Conservation (phyloP, 2,888 invertebrate species). For the Agriopis aurantiaria region DNA sequence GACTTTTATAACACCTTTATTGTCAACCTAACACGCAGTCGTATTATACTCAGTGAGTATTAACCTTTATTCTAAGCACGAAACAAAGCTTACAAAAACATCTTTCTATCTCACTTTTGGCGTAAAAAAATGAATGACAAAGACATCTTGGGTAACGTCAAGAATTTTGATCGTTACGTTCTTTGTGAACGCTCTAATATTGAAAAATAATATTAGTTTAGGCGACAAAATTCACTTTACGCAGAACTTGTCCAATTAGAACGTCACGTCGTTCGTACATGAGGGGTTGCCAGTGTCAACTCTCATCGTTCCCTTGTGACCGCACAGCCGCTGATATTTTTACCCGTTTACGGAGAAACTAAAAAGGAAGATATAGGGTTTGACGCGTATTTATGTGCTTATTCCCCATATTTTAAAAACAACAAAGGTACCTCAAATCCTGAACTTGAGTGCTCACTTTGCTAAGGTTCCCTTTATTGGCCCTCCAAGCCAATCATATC, state of each 20-base stretch:
- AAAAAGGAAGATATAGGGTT: too few species aligned
- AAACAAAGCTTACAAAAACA: slow-evolving; percentile 49
- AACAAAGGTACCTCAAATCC: too few species aligned
- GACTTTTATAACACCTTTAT: too few species aligned
- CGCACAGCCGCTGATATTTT: background rate
- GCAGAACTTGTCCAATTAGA: slow-evolving; percentile 15
- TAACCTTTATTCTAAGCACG: slow-evolving; percentile 47
- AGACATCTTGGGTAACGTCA: slow-evolving; percentile 49
- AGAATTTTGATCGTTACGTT: slow-evolving; percentile 50
- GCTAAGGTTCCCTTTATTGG: too few species aligned
- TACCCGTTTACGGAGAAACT: too few species aligned
- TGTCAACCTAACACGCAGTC: too few species aligned
- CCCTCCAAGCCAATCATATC: too few species aligned
- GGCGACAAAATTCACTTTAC: slow-evolving; percentile 24
- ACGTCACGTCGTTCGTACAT: background rate
- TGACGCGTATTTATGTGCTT: too few species aligned
- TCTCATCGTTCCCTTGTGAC: background rate
- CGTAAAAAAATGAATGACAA: slow-evolving; percentile 52
- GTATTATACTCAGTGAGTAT: background rate
- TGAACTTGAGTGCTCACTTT: too few species aligned
- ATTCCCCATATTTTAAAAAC: too few species aligned
- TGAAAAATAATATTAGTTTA: slow-evolving; percentile 39
- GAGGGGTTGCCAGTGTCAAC: background rate
- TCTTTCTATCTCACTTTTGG: slow-evolving; percentile 46
- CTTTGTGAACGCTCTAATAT: slow-evolving; percentile 25